Evolutionary conservation across 1,140 invertebrate genomes (phyloP).

Genomic region (Drosophila gunungcola): DNA sequence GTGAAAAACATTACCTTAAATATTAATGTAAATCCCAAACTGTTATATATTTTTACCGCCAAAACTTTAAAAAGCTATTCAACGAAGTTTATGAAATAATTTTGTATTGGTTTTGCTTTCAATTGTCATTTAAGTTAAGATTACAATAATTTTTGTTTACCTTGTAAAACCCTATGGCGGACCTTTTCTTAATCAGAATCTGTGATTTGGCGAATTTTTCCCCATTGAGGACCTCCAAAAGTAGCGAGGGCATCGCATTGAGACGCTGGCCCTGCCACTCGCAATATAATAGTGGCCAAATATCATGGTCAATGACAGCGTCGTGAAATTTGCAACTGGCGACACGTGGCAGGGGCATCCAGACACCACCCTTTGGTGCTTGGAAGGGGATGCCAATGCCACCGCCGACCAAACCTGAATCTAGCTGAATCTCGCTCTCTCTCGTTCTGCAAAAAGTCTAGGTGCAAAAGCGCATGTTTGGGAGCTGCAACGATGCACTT

Average conservation of each 20-base stretch:
- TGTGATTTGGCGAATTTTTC: neutral
- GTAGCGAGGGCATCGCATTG: slow-evolving; percentile 33
- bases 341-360: slow-evolving; percentile 59
- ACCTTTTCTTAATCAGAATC: neutral
- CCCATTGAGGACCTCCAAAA: slow-evolving; percentile 9
- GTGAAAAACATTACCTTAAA: no score
- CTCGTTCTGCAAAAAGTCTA: slow-evolving; percentile 15
- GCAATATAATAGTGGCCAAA: slow-evolving; percentile 40
- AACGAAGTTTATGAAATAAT: no score
- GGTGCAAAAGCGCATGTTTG: slow-evolving; percentile 66
- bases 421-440: neutral
- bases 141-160: neutral
- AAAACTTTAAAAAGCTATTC: no score
- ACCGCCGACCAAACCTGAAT: neutral
- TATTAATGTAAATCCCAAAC: no score
- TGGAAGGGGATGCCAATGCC: slow-evolving; percentile 1
- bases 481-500: slow-evolving; percentile 59
- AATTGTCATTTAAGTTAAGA: neutral
- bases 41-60: no score
- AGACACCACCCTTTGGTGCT: slow-evolving; percentile 63
- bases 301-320: slow-evolving; percentile 76
- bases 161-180: neutral
- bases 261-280: slow-evolving; percentile 19
- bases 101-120: no score
- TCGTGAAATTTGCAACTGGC: slow-evolving; percentile 48